Conservation (phyloP, 2,797 vertebrate genomes). For the Muscicapa striata region DNA sequence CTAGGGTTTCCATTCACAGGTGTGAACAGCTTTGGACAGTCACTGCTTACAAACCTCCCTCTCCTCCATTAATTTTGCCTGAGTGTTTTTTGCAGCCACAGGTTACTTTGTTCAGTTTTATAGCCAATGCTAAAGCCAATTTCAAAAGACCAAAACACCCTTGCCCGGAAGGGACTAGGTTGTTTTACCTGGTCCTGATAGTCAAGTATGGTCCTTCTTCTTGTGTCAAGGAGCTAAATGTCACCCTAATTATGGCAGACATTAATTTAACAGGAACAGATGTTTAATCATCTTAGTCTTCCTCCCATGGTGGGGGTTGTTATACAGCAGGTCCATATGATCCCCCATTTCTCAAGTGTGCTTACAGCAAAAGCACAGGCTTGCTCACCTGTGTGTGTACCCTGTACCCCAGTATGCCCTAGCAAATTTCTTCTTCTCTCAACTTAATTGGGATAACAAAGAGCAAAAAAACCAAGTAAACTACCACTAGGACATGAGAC, state of each 20-base stretch:
- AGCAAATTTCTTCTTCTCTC: neutral
- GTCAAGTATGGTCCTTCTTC: neutral
- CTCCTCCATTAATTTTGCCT: neutral
- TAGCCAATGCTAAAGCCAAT: neutral
- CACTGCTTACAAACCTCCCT: neutral
- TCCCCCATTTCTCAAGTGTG: neutral
- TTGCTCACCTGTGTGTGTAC: neutral
- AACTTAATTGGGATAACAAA: neutral
- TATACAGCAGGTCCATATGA: neutral
- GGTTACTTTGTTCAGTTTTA: neutral
- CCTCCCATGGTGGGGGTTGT: neutral
- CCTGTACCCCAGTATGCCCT: neutral
- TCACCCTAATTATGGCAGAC: neutral
- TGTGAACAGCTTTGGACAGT: no score
- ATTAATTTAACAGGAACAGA: slow-evolving; percentile 2
- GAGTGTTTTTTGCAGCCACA: neutral
- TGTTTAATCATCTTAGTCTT: slow-evolving; percentile 15
- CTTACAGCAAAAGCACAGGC: neutral
- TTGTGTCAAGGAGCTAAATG: neutral
- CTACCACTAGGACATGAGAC: neutral
- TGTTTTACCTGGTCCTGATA: neutral
- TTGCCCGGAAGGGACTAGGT: neutral
- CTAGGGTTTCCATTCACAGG: no score
- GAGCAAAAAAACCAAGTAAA: neutral
- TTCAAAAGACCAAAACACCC: neutral